phyloP scores from a whole-genome alignment of 2,888 invertebrate species.

The Saturnia pavonia region DNA sequence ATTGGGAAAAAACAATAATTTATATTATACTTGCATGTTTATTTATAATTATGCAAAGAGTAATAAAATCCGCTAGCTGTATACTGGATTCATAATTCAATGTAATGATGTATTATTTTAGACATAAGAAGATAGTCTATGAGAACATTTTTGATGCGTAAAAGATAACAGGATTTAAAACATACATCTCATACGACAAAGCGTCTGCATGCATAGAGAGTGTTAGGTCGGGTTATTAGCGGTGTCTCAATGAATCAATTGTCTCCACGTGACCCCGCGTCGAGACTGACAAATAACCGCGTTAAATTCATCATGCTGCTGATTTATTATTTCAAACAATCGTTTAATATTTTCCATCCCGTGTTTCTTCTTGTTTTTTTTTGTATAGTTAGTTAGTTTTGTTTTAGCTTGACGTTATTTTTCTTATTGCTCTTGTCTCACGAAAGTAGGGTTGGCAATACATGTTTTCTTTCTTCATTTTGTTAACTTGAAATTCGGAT shows the following conservation, averaged over 20 bases:
- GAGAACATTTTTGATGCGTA: constrained; percentile 13
- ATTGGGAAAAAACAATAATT: background rate
- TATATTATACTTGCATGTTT: no score
- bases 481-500: no score
- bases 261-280: constrained; percentile 61
- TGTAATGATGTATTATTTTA: no score
- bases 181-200: constrained; percentile 27
- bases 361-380: constrained; percentile 19
- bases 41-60: background rate
- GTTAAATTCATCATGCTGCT: constrained; percentile 18
- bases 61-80: background rate
- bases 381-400: background rate
- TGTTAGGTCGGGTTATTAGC: constrained; percentile 46
- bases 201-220: constrained; percentile 29
- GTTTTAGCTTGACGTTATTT: no score
- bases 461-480: no score
- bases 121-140: no score
- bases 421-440: no score
- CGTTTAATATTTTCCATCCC: constrained; percentile 18
- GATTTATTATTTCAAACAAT: constrained; percentile 28
- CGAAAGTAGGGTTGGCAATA: no score
- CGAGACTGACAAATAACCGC: constrained; percentile 23
- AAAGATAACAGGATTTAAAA: constrained; percentile 18
- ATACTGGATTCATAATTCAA: no score
- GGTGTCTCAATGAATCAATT: constrained; percentile 75